These are phyloP conservation scores for Oceanodroma tethys DNA, from an alignment of 2,113 vertebrate species.

Conservation along the genomic window DNA sequence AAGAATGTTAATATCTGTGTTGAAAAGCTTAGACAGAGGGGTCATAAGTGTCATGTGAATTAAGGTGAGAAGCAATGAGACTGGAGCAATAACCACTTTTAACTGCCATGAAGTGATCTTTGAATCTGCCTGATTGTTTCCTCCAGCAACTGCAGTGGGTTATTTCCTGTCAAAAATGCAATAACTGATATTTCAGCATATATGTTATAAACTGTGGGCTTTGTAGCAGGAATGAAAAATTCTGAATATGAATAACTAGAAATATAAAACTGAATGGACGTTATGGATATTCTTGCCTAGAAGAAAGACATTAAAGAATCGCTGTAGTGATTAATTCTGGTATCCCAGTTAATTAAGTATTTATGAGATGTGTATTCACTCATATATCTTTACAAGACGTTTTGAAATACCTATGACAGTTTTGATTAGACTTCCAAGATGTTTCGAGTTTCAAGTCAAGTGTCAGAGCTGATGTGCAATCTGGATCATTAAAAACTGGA, in stretches of 20 bases:
- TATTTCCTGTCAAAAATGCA: slow-evolving; percentile 30
- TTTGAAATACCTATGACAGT: background rate
- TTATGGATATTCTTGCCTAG: background rate
- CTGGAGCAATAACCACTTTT: slow-evolving; percentile 4
- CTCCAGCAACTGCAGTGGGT: background rate
- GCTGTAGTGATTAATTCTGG: background rate
- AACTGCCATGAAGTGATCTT: slow-evolving; percentile 5
- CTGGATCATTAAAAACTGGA: background rate
- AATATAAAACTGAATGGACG: background rate
- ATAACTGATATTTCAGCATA: background rate
- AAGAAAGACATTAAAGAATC: background rate
- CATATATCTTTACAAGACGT: background rate
- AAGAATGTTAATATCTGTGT: slow-evolving; percentile 12
- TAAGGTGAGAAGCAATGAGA: slow-evolving; percentile 9
- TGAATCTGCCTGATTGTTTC: slow-evolving; percentile 38
- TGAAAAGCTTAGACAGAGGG: slow-evolving; percentile 1
- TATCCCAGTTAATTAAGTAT: background rate
- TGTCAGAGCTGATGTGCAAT: background rate
- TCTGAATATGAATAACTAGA: background rate
- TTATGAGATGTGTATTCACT: background rate
- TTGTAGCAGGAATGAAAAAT: background rate
- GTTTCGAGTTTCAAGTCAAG: background rate
- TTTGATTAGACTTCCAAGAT: background rate
- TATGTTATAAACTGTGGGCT: background rate
- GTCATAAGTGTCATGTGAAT: slow-evolving; percentile 39